These are phyloP conservation scores for Ceyx melanurus DNA, from an alignment of 2,113 vertebrate species.

Conservation along the genomic window DNA sequence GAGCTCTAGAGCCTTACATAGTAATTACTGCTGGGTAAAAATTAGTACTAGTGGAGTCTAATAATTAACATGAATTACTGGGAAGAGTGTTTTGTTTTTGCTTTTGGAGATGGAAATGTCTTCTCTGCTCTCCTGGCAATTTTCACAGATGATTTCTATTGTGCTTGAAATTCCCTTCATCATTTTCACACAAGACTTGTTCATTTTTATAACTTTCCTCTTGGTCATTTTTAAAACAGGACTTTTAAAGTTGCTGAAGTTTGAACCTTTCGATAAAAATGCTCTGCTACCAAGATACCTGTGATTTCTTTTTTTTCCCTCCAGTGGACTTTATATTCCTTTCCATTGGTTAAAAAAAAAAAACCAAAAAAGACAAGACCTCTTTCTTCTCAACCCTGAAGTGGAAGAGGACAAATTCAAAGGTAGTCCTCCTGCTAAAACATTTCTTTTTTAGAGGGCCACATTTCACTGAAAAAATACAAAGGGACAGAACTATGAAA, in stretches of 20 bases:
- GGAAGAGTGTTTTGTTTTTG: not conserved
- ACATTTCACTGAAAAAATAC: not conserved
- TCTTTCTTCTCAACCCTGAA: not conserved
- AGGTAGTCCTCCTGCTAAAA: not conserved
- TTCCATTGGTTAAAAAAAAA: not conserved
- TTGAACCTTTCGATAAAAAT: not conserved
- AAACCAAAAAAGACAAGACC: not conserved
- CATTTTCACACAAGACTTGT: not conserved
- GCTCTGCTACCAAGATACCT: not conserved
- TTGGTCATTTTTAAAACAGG: constrained; percentile 18
- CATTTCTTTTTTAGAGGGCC: not conserved
- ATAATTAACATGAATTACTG: not conserved
- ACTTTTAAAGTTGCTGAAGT: not conserved
- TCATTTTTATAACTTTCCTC: constrained; percentile 17
- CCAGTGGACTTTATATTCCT: not conserved
- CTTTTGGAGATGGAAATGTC: not conserved
- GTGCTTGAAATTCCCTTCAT: constrained; percentile 5
- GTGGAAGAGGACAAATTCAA: constrained; percentile 19
- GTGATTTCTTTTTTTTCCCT: not conserved
- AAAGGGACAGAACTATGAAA: not conserved
- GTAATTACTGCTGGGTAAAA: constrained; percentile 23
- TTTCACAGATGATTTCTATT: not conserved
- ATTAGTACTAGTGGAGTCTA: constrained; percentile 2
- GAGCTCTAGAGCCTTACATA: not conserved
- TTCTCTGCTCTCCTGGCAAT: not conserved